Evolutionary conservation across 2,888 invertebrate genomes (phyloP).

Genomic region (Chelonus formosanus): DNA sequence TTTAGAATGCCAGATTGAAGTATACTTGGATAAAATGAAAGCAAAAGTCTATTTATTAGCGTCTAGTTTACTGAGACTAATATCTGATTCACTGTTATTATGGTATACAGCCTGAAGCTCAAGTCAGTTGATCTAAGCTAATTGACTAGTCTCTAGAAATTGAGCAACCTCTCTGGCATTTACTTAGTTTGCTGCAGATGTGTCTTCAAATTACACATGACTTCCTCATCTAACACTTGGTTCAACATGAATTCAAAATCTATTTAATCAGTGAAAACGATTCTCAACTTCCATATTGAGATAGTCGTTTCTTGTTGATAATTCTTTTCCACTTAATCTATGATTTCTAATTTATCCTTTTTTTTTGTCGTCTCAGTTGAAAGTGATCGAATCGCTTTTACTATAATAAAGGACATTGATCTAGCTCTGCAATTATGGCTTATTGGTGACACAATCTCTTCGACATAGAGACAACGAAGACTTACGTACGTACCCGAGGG

Average conservation of each 20-base stretch:
- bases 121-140: slow-evolving; percentile 14
- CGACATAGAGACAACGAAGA: slow-evolving; percentile 6
- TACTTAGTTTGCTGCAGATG: slow-evolving; percentile 12
- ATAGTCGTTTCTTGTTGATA: neutral
- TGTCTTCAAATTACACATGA: slow-evolving; percentile 12
- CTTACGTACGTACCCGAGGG: too few relatives aligned
- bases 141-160: slow-evolving; percentile 13
- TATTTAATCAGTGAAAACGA: slow-evolving; percentile 24
- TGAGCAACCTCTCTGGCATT: slow-evolving; percentile 8
- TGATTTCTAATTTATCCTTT: slow-evolving; percentile 21
- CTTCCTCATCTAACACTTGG: slow-evolving; percentile 17
- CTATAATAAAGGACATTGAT: neutral
- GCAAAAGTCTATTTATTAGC: slow-evolving; percentile 7
- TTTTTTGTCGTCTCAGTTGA: neutral
- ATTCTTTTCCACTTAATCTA: neutral
- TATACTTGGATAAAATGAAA: slow-evolving; percentile 1
- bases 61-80: neutral
- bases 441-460: slow-evolving; percentile 16
- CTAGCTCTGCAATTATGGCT: slow-evolving; percentile 1
- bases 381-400: slow-evolving; percentile 7
- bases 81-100: slow-evolving; percentile 8
- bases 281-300: slow-evolving; percentile 24
- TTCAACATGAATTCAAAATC: slow-evolving; percentile 34
- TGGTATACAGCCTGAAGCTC: neutral
- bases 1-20: slow-evolving; percentile 15